Evolutionary conservation across 2,888 invertebrate species (phyloP).

Genomic region (Sisyra terminalis): DNA sequence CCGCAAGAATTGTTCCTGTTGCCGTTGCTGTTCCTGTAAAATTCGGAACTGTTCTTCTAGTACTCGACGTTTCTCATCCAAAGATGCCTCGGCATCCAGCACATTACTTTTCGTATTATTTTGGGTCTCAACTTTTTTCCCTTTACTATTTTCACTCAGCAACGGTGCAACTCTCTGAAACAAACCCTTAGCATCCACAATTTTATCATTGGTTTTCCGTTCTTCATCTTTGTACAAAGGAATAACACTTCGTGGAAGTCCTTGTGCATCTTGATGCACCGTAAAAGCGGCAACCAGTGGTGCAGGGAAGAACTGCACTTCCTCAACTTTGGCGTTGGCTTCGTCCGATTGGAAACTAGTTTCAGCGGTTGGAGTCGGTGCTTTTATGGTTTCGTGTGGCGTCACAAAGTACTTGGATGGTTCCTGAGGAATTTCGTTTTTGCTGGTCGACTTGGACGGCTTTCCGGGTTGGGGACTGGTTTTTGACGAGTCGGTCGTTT

Average conservation of each 20-base stretch:
- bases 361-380: conserved; percentile 2
- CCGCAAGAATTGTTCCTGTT: conserved; percentile 48
- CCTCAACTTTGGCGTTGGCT: conserved; percentile 42
- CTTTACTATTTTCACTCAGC: conserved; percentile 11
- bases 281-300: conserved; percentile 74
- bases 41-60: conserved; percentile 19
- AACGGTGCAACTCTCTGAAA: conserved; percentile 10
- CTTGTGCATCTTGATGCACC: conserved; percentile 64
- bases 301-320: conserved; percentile 66
- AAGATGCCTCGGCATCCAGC: conserved; percentile 1
- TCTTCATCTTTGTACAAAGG: conserved; percentile 38
- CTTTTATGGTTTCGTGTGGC: neutral
- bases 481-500: neutral
- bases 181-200: neutral
- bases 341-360: neutral
- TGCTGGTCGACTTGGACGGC: neutral
- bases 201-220: neutral
- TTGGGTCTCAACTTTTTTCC: conserved; percentile 10
- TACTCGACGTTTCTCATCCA: conserved; percentile 19
- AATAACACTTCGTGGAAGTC: conserved; percentile 62
- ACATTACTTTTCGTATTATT: neutral
- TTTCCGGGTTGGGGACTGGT: neutral
- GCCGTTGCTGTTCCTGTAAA: conserved; percentile 42
- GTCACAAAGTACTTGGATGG: neutral
- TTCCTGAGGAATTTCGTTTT: neutral